phyloP scores from a whole-genome alignment of 2,113 vertebrate species.

The Anolis sagrei region DNA sequence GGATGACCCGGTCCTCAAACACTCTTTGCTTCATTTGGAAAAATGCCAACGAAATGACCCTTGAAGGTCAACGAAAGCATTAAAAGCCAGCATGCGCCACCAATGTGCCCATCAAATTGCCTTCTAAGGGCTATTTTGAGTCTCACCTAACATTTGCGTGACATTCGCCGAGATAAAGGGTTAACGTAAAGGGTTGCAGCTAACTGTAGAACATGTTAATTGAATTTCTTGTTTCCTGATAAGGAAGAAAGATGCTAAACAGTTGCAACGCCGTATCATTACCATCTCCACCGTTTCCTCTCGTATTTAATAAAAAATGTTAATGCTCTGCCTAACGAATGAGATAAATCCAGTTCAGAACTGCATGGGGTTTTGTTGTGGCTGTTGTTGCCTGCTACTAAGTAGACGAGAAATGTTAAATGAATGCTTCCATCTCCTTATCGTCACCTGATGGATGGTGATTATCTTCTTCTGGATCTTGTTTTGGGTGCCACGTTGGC shows the following conservation, averaged over 20 bases:
- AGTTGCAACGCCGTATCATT: conserved; percentile 58
- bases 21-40: no score
- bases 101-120: not conserved
- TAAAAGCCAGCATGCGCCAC: no score
- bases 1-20: no score
- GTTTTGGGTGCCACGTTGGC: not conserved
- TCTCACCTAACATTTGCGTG: not conserved
- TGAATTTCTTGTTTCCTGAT: conserved; percentile 6
- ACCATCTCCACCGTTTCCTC: conserved; percentile 65
- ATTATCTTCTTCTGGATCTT: conserved; percentile 48
- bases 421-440: conserved; percentile 43
- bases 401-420: conserved; percentile 49
- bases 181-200: not conserved
- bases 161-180: not conserved
- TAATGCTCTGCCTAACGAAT: conserved; percentile 64
- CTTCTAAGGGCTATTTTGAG: conserved; percentile 21
- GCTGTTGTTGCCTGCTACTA: conserved; percentile 43
- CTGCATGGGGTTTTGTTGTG: conserved; percentile 50
- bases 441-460: conserved; percentile 62
- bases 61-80: no score
- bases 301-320: conserved; percentile 69
- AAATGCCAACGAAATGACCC: no score
- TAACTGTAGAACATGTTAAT: conserved; percentile 23
- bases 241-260: conserved; percentile 19
- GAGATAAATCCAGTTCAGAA: conserved; percentile 68